Conservation (phyloP, 64 coral and sea anemone genomes). For the Cladopsammia gracilis region DNA sequence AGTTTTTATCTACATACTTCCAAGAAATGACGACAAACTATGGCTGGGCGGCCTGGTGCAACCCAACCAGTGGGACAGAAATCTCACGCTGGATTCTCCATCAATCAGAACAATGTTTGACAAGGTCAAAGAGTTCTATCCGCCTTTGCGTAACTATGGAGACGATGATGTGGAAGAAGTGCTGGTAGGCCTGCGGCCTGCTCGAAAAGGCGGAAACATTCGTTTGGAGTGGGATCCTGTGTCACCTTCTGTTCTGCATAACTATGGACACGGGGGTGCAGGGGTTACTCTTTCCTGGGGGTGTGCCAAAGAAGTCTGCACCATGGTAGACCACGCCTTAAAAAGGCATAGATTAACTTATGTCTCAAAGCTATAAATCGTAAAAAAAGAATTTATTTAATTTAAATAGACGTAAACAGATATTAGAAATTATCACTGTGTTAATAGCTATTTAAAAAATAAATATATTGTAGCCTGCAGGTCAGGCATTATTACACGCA, state of each 20-base stretch:
- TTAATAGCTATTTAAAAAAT: too few species aligned
- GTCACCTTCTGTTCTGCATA: conserved; percentile 17
- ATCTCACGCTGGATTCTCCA: conserved; percentile 21
- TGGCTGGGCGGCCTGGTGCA: conserved; percentile 38
- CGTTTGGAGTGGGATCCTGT: conserved; percentile 27
- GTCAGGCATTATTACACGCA: background rate
- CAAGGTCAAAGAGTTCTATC: conserved; percentile 43
- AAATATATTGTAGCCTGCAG: background rate
- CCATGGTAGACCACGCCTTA: conserved; percentile 29
- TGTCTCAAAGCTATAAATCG: background rate
- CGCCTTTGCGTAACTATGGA: conserved; percentile 5
- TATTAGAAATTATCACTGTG: too few species aligned
- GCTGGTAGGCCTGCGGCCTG: conserved; percentile 41
- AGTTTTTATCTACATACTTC: background rate
- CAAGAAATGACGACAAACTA: conserved; percentile 1
- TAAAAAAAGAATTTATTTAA: background rate
- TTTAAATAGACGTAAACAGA: too few species aligned
- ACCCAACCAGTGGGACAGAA: conserved; percentile 17
- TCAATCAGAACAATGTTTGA: conserved; percentile 47
- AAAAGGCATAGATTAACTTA: background rate
- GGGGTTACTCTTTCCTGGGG: conserved; percentile 37
- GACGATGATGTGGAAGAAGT: conserved; percentile 37
- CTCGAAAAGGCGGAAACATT: conserved; percentile 13
- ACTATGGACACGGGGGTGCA: conserved; percentile 45
- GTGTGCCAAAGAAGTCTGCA: conserved; percentile 3